phyloP scores from a whole-genome alignment of 2,797 vertebrate species.

The Sebastes trivittatus region DNA sequence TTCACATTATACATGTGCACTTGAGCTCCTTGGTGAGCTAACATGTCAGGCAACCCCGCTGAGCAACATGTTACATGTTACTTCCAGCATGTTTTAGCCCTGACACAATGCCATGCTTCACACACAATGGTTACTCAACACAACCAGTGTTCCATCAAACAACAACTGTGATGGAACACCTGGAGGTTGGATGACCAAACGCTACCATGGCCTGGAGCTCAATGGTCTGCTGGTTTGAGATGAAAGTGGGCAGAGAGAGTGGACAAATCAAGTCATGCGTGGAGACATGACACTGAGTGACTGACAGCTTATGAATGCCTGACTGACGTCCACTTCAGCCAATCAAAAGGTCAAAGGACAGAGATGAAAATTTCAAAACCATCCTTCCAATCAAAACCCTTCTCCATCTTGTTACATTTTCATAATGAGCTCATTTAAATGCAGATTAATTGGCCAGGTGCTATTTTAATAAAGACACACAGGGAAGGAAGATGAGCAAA shows the following conservation, averaged over 20 bases:
- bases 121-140: background rate
- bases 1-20: background rate
- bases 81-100: background rate
- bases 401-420: background rate
- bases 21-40: background rate
- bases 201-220: background rate
- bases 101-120: background rate
- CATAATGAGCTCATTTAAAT: slow-evolving; percentile 42
- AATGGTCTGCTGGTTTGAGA: slow-evolving; percentile 7
- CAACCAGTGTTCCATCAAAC: background rate
- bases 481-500: slow-evolving; percentile 1
- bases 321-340: slow-evolving; percentile 13
- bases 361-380: background rate
- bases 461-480: slow-evolving; percentile 22
- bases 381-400: background rate
- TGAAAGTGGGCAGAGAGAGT: background rate
- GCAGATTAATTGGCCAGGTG: background rate
- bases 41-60: background rate
- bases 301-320: slow-evolving; percentile 2
- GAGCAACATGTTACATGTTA: background rate
- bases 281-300: slow-evolving; percentile 4
- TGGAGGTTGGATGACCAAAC: background rate
- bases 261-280: slow-evolving; percentile 6
- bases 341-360: slow-evolving; percentile 18
- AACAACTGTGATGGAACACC: background rate